Conservation (phyloP, 2,888 invertebrate species). For the Conistra vaccinii region DNA sequence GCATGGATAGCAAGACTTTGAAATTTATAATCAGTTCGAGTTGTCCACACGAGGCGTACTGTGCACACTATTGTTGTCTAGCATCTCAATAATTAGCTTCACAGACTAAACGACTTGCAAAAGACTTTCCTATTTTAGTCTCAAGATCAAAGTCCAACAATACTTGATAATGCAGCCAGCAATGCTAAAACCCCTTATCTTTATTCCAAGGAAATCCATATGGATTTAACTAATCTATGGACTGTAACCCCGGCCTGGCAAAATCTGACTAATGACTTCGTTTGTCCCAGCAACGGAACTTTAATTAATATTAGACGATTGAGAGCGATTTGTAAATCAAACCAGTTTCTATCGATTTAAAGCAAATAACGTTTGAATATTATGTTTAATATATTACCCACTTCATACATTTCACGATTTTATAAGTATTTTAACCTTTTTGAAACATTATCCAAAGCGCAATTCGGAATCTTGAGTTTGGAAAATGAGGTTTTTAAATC, state of each 20-base stretch:
- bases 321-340: conserved; percentile 40
- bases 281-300: conserved; percentile 43
- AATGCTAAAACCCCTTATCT: conserved; percentile 12
- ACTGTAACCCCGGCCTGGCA: conserved; percentile 7
- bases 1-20: conserved; percentile 10
- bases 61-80: conserved; percentile 9
- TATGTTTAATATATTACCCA: conserved; percentile 12
- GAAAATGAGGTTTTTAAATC: conserved; percentile 9
- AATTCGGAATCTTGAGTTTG: neutral
- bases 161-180: conserved; percentile 11
- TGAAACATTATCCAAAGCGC: conserved; percentile 1
- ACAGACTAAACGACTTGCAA: conserved; percentile 28
- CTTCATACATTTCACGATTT: conserved; percentile 5
- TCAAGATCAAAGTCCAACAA: conserved; percentile 30
- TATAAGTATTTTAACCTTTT: conserved; percentile 32
- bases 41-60: conserved; percentile 1
- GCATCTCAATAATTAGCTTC: conserved; percentile 23
- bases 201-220: conserved; percentile 43
- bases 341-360: conserved; percentile 45
- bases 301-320: conserved; percentile 46
- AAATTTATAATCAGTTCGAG: conserved; percentile 5
- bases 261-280: conserved; percentile 36
- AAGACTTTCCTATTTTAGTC: conserved; percentile 35
- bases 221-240: conserved; percentile 37
- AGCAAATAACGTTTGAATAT: conserved; percentile 32